phyloP scores from a whole-genome alignment of 2,797 vertebrate genomes.

The Chromis chromis region DNA sequence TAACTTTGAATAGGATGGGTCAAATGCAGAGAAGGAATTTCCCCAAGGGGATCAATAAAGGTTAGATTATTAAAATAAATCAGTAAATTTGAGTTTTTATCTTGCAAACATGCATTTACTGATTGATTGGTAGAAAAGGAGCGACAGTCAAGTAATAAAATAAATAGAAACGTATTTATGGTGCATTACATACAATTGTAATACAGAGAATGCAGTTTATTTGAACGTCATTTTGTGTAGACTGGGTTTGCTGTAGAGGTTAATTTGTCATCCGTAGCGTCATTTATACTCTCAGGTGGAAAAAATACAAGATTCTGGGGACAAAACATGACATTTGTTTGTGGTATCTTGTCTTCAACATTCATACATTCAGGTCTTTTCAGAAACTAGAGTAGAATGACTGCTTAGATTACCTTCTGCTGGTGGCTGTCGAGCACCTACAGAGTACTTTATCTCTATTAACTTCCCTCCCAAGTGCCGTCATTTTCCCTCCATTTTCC shows the following conservation, averaged over 20 bases:
- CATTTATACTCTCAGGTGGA: not conserved
- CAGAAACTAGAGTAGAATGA: conserved; percentile 39
- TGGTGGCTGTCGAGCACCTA: conserved; percentile 29
- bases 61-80: too few relatives aligned
- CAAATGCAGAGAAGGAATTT: too few relatives aligned
- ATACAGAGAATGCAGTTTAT: too few relatives aligned
- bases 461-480: conserved; percentile 50
- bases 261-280: not conserved
- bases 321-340: conserved; percentile 21
- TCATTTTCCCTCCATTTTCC: conserved; percentile 31
- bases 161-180: too few relatives aligned
- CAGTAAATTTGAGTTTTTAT: too few relatives aligned
- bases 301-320: not conserved
- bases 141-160: too few relatives aligned
- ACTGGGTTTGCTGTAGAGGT: not conserved
- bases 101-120: too few relatives aligned
- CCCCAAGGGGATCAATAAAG: too few relatives aligned
- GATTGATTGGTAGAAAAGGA: too few relatives aligned
- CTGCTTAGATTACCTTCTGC: conserved; percentile 38
- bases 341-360: conserved; percentile 8
- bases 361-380: conserved; percentile 25
- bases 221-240: too few relatives aligned
- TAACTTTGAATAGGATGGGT: too few relatives aligned
- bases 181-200: too few relatives aligned
- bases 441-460: conserved; percentile 55